These are phyloP conservation scores for Clarias gariepinus DNA, from an alignment of 2,113 vertebrate genomes.

Conservation along the genomic window DNA sequence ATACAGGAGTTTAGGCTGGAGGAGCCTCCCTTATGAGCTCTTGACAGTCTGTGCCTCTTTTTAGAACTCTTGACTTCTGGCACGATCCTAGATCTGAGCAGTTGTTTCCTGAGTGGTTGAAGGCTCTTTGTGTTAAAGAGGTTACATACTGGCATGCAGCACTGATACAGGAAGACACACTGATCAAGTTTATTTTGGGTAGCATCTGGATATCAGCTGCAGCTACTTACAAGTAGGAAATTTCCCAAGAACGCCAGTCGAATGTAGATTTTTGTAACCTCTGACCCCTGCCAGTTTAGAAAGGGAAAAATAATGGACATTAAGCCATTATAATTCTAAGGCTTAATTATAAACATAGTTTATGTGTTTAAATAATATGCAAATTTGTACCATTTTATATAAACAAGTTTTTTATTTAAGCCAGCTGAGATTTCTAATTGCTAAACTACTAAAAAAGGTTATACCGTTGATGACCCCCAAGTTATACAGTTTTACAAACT, in stretches of 20 bases:
- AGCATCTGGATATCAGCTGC: background rate
- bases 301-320: background rate
- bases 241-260: background rate
- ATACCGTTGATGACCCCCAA: background rate
- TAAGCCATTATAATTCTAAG: background rate
- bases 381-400: background rate
- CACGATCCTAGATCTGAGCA: background rate
- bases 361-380: background rate
- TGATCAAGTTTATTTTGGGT: background rate
- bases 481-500: background rate
- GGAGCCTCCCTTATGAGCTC: conserved; percentile 31
- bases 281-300: background rate
- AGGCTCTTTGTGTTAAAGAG: conserved; percentile 25
- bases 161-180: background rate
- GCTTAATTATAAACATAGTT: background rate
- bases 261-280: background rate
- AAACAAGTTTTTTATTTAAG: background rate
- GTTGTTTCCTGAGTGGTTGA: background rate
- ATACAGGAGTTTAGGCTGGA: conserved; percentile 30
- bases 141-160: background rate
- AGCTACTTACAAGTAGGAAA: background rate
- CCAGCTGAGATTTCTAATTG: background rate
- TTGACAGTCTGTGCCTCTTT: conserved; percentile 19
- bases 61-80: background rate
- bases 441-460: background rate